Evolutionary conservation across 2,113 vertebrate species (phyloP).

Genomic region (Setophaga kirtlandii): DNA sequence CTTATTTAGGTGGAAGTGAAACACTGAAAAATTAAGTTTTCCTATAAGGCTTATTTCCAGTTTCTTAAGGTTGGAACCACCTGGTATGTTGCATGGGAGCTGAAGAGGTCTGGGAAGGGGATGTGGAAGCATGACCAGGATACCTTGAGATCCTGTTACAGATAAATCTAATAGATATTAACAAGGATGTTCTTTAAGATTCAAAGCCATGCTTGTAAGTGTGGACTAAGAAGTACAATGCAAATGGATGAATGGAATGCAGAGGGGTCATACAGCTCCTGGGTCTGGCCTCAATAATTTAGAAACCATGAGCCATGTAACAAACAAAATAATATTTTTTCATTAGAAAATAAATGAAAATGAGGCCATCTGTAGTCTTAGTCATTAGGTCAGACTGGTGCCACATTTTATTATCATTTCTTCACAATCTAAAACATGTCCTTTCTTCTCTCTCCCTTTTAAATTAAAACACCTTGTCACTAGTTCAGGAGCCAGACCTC

Average conservation of each 20-base stretch:
- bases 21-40: neutral
- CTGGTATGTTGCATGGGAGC: neutral
- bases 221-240: neutral
- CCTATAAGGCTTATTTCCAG: neutral
- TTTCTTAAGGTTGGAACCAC: neutral
- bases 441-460: neutral
- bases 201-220: neutral
- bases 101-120: neutral
- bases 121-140: neutral
- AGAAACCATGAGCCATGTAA: accelerated
- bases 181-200: neutral
- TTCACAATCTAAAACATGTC: neutral
- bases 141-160: neutral
- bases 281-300: neutral
- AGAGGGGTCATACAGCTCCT: neutral
- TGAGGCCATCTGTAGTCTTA: neutral
- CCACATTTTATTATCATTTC: neutral
- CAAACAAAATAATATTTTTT: neutral
- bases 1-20: neutral
- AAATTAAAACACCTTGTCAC: neutral
- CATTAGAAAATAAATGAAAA: neutral
- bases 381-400: neutral
- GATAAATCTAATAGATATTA: neutral
- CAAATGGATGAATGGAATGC: neutral
- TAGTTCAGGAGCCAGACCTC: neutral